Evolutionary conservation across 1,140 invertebrate genomes (phyloP), one percentile per base, ranked within the genome.

Genomic region (Diprion similis): DNA sequence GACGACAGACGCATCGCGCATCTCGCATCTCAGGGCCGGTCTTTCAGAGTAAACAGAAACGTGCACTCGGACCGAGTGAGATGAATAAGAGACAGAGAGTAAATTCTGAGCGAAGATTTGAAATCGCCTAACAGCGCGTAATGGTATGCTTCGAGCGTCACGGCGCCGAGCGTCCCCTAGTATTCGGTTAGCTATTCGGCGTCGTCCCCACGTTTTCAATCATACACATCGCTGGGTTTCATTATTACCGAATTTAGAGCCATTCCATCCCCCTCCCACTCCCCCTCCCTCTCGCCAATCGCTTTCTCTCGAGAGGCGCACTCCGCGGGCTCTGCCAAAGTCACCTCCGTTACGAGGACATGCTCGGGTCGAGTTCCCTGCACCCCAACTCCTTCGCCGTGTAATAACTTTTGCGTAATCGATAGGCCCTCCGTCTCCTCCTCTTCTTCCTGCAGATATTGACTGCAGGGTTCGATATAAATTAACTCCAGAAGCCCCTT

Each of bases 191-290:
- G 71, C 76, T 75, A 78, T 79, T 79, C 75, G 74, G 66, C 71
- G 74, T 65, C 65, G 68, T 79, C 79, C 77, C 77, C 72, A 76
- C 79, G 74, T 82, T 85, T 86, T 85, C 82, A 81, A 85, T 85
- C 84, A 85, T 83, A 80, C 84, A 83, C 81, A 80, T 83, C 80
- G 76, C 75, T 82, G 80, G 80, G 78, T 86, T 84, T 84, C 78
- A 80, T 85, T 84, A 86, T 86, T 84, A 80, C 80, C 73, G 77
- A 83, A 85, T 85, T 84, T 79, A 76, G 71, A 78, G 73, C 70
- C 78, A 78, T 78, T 81, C 72, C 75, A 13, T 76, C 71, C 47
- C 18, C 24, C 48, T 74, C 71, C 69, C 68, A 11, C 70, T 71
- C 66, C 59, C 66, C 48, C 47, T n/a, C n/a, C n/a, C n/a, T 46